Evolutionary conservation across 2,888 invertebrate genomes (phyloP).

Genomic region (Chymomyza fuscimana): DNA sequence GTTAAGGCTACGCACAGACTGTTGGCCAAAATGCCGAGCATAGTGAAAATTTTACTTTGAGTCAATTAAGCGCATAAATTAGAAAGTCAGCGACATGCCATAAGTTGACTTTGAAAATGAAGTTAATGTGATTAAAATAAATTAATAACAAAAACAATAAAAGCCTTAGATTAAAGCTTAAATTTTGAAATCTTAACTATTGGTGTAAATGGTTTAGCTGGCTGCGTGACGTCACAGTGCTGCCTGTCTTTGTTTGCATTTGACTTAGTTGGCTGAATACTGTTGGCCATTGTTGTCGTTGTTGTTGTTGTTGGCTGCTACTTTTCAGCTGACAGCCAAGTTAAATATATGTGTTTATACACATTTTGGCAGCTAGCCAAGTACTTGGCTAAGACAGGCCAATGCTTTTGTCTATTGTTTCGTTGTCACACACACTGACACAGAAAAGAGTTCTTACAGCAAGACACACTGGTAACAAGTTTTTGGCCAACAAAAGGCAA

Average conservation of each 20-base stretch:
- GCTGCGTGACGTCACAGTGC: slow-evolving; percentile 27
- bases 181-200: slow-evolving; percentile 17
- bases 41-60: slow-evolving; percentile 38
- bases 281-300: not conserved
- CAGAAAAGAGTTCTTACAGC: slow-evolving; percentile 24
- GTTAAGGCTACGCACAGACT: slow-evolving; percentile 14
- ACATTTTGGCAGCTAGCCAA: slow-evolving; percentile 58
- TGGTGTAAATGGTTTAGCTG: not conserved
- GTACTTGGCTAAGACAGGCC: slow-evolving; percentile 54
- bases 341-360: slow-evolving; percentile 42
- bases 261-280: slow-evolving; percentile 34
- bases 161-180: slow-evolving; percentile 4
- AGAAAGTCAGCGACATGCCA: slow-evolving; percentile 30
- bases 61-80: slow-evolving; percentile 57
- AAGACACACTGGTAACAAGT: slow-evolving; percentile 43
- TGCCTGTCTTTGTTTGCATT: slow-evolving; percentile 24
- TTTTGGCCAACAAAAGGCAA: slow-evolving; percentile 44
- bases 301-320: not conserved
- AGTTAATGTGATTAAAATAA: slow-evolving; percentile 32
- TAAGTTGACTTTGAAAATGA: slow-evolving; percentile 1
- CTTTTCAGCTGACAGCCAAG: not conserved
- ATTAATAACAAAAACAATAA: not conserved
- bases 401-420: slow-evolving; percentile 60
- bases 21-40: slow-evolving; percentile 40
- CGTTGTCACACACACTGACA: slow-evolving; percentile 38